These are phyloP conservation scores for Drosophila longiperda DNA, from an alignment of 2,888 invertebrate species.

Conservation along the genomic window DNA sequence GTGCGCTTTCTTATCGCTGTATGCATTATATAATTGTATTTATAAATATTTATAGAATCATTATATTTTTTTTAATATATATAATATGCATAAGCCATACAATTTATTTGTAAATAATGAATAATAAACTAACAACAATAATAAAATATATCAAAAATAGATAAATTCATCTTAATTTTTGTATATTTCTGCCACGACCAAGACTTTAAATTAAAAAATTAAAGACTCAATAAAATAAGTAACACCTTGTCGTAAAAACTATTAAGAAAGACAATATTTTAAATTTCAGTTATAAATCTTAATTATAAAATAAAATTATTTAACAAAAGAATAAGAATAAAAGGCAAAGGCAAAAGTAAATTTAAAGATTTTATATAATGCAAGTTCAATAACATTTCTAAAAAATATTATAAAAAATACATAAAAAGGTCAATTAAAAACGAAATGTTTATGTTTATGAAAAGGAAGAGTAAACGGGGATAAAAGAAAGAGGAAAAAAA, in stretches of 20 bases:
- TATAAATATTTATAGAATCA: slow-evolving; percentile 19
- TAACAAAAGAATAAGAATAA: background rate
- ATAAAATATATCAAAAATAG: background rate
- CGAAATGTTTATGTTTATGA: background rate
- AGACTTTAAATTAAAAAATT: background rate
- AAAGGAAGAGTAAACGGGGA: background rate
- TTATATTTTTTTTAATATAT: background rate
- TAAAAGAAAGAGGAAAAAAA: background rate
- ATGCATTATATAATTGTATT: slow-evolving; percentile 65
- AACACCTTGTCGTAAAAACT: no score
- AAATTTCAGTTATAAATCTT: no score
- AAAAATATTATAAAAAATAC: background rate
- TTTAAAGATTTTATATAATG: background rate
- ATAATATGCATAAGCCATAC: background rate
- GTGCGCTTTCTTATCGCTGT: slow-evolving; percentile 34
- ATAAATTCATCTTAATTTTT: background rate
- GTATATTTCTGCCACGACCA: background rate
- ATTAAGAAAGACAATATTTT: background rate
- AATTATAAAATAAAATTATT: background rate
- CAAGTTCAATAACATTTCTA: background rate
- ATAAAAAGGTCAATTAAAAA: background rate
- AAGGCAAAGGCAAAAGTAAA: background rate
- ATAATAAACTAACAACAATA: background rate
- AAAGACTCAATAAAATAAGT: background rate
- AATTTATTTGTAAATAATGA: background rate